phyloP scores from a whole-genome alignment of 1,140 invertebrate species.

The Hestina assimilis region DNA sequence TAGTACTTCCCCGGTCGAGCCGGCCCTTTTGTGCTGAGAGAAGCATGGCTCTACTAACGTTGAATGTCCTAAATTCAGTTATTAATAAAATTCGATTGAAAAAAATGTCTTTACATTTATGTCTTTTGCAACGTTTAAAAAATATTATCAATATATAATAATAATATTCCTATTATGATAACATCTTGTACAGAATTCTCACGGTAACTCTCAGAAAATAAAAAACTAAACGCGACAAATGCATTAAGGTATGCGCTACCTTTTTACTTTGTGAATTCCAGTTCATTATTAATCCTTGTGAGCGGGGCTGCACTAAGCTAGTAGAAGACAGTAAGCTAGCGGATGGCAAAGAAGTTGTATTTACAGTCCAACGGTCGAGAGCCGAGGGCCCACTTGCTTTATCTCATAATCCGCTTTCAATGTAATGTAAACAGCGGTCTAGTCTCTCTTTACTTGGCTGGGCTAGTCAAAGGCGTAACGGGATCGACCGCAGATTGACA shows the following conservation, averaged over 20 bases:
- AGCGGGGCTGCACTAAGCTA: not conserved
- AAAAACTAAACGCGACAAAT: not conserved
- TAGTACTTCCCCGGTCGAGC: no score
- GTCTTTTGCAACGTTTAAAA: no score
- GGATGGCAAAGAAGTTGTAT: conserved; percentile 9
- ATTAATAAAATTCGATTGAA: no score
- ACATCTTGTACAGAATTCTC: no score
- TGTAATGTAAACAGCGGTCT: conserved; percentile 16
- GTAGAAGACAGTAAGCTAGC: conserved; percentile 7
- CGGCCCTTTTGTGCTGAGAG: no score
- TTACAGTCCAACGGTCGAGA: conserved; percentile 15
- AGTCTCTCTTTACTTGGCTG: not conserved
- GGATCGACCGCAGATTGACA: conserved; percentile 15
- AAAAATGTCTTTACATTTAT: no score
- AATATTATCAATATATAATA: no score
- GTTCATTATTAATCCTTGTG: conserved; percentile 7
- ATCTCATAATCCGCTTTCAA: conserved; percentile 22
- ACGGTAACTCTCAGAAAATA: no score
- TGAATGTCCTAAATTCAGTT: no score
- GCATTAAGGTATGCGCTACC: not conserved
- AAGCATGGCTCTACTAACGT: no score
- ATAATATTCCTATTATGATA: no score
- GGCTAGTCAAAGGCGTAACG: conserved; percentile 20
- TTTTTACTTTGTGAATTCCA: conserved; percentile 1
- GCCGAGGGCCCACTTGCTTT: conserved; percentile 5